Percentiles rank a stretch among this genome's conserved stretches.
phyloP scores from a whole-genome alignment of 1,140 invertebrate genomes.

The Propsilocerus akamusi region DNA sequence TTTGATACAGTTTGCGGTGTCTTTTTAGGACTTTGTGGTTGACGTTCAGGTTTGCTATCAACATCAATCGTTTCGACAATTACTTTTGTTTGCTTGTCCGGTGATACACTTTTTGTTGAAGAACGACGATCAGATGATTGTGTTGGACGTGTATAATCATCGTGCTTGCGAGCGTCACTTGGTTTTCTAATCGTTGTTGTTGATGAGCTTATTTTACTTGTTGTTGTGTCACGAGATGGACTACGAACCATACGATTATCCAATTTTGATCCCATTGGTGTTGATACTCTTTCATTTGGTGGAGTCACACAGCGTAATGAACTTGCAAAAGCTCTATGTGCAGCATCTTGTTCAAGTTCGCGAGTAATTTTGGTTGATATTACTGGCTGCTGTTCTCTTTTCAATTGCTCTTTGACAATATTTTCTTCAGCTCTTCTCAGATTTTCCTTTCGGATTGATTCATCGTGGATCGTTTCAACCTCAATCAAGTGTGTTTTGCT shows the following conservation, averaged over 20 bases:
- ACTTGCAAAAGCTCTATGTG: slow-evolving; percentile 49
- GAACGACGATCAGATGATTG: not conserved
- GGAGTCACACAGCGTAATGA: slow-evolving; percentile 37
- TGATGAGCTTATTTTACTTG: slow-evolving; percentile 18
- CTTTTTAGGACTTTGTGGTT: not conserved
- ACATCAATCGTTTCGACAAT: too few relatives aligned
- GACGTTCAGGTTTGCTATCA: too few relatives aligned
- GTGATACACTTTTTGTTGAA: not conserved
- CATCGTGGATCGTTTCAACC: not conserved
- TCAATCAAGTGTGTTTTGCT: not conserved
- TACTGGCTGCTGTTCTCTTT: slow-evolving; percentile 10
- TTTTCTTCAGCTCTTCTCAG: not conserved
- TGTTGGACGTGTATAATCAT: not conserved
- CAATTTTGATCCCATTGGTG: slow-evolving; percentile 12
- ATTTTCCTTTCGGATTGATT: not conserved
- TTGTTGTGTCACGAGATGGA: slow-evolving; percentile 13
- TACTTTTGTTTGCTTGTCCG: not conserved
- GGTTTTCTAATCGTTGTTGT: slow-evolving; percentile 13
- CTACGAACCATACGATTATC: slow-evolving; percentile 19
- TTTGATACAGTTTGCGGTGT: not conserved
- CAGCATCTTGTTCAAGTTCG: slow-evolving; percentile 34
- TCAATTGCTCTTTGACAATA: not conserved
- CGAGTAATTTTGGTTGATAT: slow-evolving; percentile 4
- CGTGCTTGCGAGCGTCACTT: not conserved
- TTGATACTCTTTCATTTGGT: slow-evolving; percentile 12